Base-by-base conservation (phyloP, 2,888 invertebrate genomes). In the Mimas tiliae region DNA sequence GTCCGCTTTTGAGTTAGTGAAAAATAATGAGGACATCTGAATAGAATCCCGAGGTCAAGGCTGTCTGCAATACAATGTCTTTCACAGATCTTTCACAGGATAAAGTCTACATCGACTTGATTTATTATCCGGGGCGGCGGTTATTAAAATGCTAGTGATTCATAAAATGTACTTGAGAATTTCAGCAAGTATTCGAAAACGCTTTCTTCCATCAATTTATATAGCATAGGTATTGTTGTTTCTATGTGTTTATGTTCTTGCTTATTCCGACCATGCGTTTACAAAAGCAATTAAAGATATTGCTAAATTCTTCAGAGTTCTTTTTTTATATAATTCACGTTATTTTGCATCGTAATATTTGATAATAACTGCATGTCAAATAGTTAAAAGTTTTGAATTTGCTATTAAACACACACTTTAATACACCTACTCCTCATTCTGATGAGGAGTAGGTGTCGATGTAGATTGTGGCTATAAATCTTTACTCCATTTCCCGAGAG, bases 11-110 rank as follows among this genome's bases (percentile, higher is more conserved):
- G 67, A 72, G 72, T 63, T 64, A 64, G 64, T 63, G 62, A 48
- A 67, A 58, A 65, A 33, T 65, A 71, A 65, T 71, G 74, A 87
- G 81, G 82, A 85, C 82, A 83, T 85, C 76, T 89, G 88, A 90
- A 90, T 89, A 85, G 88, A 79, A 81, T 74, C 76, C 81, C 71
- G 79, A 79, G 89, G 86, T 89, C 89, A 89, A 88, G 86, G 85
- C 77, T 86, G 58, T 81, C 70, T 70, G 69, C 70, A 67, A 69
- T 79, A 85, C 85, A 87, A 84, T 82, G 85, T 85, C 79, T 83
- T 84, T 81, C 75, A 79, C 69, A 67, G 68, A 67, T 75, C 75
- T 77, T 81, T 78, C 75, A 77, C 74, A 77, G 72, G 74, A 77
- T 75, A 73, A 74, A 74, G 74, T 75, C 71, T 73, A 72, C 65